Evolutionary conservation across 64 coral and sea anemone species (phyloP).

Genomic region (Catalaphyllia jardinei): DNA sequence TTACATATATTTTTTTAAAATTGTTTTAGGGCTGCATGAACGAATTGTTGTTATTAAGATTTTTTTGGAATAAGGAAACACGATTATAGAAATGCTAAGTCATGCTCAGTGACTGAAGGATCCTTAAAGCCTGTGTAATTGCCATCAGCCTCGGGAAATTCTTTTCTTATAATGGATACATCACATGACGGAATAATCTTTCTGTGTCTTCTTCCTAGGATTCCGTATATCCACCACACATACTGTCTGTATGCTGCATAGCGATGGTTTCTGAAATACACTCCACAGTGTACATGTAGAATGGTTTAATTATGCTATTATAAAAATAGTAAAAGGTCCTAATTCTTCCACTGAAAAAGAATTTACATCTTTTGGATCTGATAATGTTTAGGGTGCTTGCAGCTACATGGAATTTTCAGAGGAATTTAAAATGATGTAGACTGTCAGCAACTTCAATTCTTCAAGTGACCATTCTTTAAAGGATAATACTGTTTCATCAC

Average conservation of each 20-base stretch:
- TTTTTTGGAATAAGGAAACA: neutral
- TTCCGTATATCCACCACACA: constrained; percentile 34
- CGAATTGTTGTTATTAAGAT: neutral
- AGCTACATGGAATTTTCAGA: no score
- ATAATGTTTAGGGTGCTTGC: no score
- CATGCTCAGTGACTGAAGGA: constrained; percentile 35
- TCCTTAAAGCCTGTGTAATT: neutral
- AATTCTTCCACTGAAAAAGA: no score
- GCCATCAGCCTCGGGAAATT: constrained; percentile 36
- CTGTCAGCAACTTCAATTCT: no score
- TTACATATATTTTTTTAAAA: no score
- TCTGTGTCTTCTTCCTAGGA: constrained; percentile 24
- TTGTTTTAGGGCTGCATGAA: no score
- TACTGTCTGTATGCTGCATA: constrained; percentile 61
- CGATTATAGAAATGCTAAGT: constrained; percentile 17
- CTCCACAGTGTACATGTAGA: neutral
- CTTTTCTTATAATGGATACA: constrained; percentile 1
- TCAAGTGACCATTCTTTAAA: no score
- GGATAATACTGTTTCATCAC: no score
- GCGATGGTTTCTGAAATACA: constrained; percentile 31
- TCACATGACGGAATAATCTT: constrained; percentile 30
- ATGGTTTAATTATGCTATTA: neutral
- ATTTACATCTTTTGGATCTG: no score
- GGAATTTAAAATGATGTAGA: no score
- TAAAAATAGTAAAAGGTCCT: no score